Base-by-base conservation (phyloP, 1,140 invertebrate species). In the Pomacea maculata region DNA sequence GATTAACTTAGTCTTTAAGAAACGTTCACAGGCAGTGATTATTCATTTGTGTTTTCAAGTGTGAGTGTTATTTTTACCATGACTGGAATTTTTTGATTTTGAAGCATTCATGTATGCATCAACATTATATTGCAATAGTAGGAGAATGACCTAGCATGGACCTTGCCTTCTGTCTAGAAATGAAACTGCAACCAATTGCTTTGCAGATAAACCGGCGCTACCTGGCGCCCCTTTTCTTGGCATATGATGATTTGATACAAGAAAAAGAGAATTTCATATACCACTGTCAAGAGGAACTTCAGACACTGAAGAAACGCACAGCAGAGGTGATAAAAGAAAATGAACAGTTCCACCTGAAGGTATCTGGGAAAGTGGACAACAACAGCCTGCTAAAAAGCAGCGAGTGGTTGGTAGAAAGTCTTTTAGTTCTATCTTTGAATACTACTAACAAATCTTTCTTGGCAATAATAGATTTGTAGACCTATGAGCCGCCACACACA, bases 271-370 rank as follows among this genome's bases (percentile, higher is more conserved):
- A 87, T 29, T 71, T 85, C 15, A 84, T 90, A n/a, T 70, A 67
- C 9, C 80, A 85, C 74, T 89, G 84, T 70, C 80, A 91, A 88
- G 73, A 82, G 54, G 88, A 89, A 25, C 76, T 90, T 52, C 86
- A 86, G 29, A 68, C 74, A 21, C 84, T 91, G 64, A 86, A 79
- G 70, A 54, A 75, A 17, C 78, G 85, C 61, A 84, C 86, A 21
- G 87, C 89, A 65, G 84, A 87, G 52, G 84, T 91, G 55, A 80
- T 90, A 45, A 86, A 86, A 81, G 90, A 91, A 81, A 91, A 91
- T 81, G 79, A 88, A 52, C 80, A 85, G 67, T 81, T 90, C 63
- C 87, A 89, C 75, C 73, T 85, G 76, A 76, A 83, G 21, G 76
- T 87, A 45, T 78, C 87, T 65, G 81, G 11, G 57, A 61, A 17